Conservation (phyloP, 1,140 invertebrate species). For the Trichoplusia ni region DNA sequence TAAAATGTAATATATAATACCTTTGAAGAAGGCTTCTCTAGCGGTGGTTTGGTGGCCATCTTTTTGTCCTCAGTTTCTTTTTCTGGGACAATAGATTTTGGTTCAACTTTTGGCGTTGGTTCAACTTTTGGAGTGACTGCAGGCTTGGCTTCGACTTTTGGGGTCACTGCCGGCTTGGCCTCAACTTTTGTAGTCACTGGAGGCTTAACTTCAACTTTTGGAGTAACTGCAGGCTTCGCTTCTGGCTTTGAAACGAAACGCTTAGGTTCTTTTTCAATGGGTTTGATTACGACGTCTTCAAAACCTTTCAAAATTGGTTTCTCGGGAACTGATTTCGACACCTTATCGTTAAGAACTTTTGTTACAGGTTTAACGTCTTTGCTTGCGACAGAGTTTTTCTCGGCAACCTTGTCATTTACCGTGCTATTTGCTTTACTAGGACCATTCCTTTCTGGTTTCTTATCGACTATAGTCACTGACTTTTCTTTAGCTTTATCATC, state of each 20-base stretch:
- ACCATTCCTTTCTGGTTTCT: constrained; percentile 63
- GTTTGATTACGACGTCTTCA: constrained; percentile 37
- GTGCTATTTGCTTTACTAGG: constrained; percentile 52
- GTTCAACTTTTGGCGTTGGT: constrained; percentile 1
- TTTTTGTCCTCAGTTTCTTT: constrained; percentile 47
- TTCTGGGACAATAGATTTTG: constrained; percentile 26
- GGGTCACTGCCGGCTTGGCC: background rate
- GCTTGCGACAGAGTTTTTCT: constrained; percentile 44
- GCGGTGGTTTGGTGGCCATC: constrained; percentile 74
- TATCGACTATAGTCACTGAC: constrained; percentile 69
- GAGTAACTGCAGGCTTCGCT: background rate
- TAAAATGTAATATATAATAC: constrained; percentile 39
- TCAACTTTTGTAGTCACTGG: too few species aligned
- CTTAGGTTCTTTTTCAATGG: constrained; percentile 32
- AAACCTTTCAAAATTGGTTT: constrained; percentile 44
- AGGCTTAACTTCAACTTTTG: background rate
- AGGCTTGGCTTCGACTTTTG: constrained; percentile 22
- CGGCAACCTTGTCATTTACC: constrained; percentile 54
- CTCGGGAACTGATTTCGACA: constrained; percentile 34
- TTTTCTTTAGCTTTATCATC: constrained; percentile 73
- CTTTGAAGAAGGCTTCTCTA: constrained; percentile 71
- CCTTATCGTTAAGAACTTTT: constrained; percentile 21
- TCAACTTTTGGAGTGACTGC: constrained; percentile 4
- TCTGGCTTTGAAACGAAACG: constrained; percentile 22
- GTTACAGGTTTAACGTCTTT: constrained; percentile 50